Percentiles rank a stretch among this genome's conserved stretches.
Conservation (phyloP, 1,140 invertebrate species). For the Rhysida immarginata region DNA sequence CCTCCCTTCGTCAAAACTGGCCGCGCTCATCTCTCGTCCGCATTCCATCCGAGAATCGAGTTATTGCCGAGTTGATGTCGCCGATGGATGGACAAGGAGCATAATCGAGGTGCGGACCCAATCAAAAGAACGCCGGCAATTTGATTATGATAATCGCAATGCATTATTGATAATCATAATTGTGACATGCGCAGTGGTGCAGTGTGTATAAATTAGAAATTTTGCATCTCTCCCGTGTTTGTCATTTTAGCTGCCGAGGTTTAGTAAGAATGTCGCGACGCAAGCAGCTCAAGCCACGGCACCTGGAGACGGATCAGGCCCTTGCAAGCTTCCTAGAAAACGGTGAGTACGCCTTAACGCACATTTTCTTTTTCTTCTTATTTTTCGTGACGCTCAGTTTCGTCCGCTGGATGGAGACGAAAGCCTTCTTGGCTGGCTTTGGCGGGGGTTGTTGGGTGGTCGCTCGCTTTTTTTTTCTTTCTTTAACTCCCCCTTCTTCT, state of each 20-base stretch:
- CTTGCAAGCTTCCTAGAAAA: neutral
- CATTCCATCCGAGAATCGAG: too few relatives aligned
- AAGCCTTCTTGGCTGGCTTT: too few relatives aligned
- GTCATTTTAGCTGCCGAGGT: slow-evolving; percentile 10
- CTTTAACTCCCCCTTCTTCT: too few relatives aligned
- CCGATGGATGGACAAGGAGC: neutral
- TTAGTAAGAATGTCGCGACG: slow-evolving; percentile 36
- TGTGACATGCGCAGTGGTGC: slow-evolving; percentile 20
- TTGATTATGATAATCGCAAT: slow-evolving; percentile 16
- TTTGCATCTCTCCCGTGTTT: neutral
- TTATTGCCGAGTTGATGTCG: neutral
- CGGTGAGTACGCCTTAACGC: neutral
- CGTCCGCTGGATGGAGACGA: too few relatives aligned
- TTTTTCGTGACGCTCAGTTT: too few relatives aligned
- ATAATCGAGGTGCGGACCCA: slow-evolving; percentile 5
- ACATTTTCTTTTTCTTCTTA: neutral
- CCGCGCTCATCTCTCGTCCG: neutral
- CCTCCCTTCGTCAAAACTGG: neutral
- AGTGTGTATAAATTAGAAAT: slow-evolving; percentile 21
- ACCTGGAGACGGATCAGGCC: slow-evolving; percentile 32
- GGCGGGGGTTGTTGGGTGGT: too few relatives aligned
- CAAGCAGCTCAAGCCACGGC: slow-evolving; percentile 42
- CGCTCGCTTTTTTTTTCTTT: too few relatives aligned
- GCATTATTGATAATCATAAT: slow-evolving; percentile 25
- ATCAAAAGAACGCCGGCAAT: slow-evolving; percentile 8